Base-by-base conservation (phyloP, 1,140 invertebrate genomes). In the Solen grandis region DNA sequence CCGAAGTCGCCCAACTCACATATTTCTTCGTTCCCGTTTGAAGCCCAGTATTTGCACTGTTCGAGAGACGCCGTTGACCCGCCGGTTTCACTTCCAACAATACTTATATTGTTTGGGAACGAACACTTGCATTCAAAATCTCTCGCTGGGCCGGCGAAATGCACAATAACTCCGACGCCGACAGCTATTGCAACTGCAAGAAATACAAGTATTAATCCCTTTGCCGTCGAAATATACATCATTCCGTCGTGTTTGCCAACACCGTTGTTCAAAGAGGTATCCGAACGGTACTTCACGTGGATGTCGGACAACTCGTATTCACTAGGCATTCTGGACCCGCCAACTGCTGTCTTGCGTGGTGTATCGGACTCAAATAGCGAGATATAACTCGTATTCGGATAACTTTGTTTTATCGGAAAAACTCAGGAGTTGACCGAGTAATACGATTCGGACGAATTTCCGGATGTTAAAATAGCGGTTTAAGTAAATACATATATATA, bases 141-240 rank as follows among this genome's bases (percentile, higher is more conserved):
- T 54, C 55, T 31, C 25, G 33, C 52, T 33, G 52, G 35, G n/a
- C 77, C 77, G 5, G 77, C 77, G 35, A 80, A 80, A 55, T 80
- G 77, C 31, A 80, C 77, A n/a, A 80, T 80, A 36, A 80, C 63
- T 14, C 77, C 77, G 31, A 80, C 77, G 33, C 77, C 77, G 35
- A 80, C 77, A 19, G 77, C 77, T 5, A 80, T 25, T 1, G 59
- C 57, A 22, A 80, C n/a, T 38, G 77, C 77, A 13, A 80, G 38
- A 52, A 80, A 55, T 25, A 57, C 59, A 10, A 80, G 50, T 25
- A 73, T 52, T 25, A 80, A 72, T 14, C 57, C 77, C 66, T 72
- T 80, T 25, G 68, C 66, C 29, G 77, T 63, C 10, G 55, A 54
- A 1, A 80, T 25, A 25, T 80, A 80, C 54, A 46, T 46, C 41